A percentile compares a stretch with the other conserved stretches of the same genome.
Conservation (phyloP, 2,113 vertebrate genomes). For the Malaclemys terrapin region DNA sequence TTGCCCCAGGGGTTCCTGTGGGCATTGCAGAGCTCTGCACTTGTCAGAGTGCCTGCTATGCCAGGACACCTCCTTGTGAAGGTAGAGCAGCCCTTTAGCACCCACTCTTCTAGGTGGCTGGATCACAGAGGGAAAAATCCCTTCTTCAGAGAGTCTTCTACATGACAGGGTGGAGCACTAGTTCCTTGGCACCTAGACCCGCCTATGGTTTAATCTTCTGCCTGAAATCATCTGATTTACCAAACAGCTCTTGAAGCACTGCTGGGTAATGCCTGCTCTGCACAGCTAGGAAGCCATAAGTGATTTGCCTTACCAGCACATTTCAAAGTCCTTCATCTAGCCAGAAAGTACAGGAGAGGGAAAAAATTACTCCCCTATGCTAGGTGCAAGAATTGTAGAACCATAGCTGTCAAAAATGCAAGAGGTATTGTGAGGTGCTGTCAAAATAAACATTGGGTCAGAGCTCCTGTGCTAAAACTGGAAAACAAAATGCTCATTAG, state of each 20-base stretch:
- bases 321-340: neutral
- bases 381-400: neutral
- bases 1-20: neutral
- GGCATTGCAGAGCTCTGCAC: too few relatives aligned
- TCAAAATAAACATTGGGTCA: neutral
- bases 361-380: neutral
- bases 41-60: neutral
- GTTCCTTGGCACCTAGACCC: neutral
- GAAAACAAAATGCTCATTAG: neutral
- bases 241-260: rapidly evolving
- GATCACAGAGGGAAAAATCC: neutral
- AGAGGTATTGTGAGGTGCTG: neutral
- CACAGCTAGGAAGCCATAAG: neutral
- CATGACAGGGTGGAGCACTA: neutral
- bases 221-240: neutral
- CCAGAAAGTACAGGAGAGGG: neutral
- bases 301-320: neutral
- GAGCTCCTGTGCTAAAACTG: rapidly evolving
- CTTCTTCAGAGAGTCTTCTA: neutral
- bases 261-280: neutral
- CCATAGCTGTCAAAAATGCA: neutral
- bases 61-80: neutral
- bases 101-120: neutral
- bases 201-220: neutral
- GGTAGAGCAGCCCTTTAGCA: neutral